These are phyloP conservation scores for Sinopyrophorus schimmeli DNA, from an alignment of 2,888 invertebrate genomes.

Conservation along the genomic window DNA sequence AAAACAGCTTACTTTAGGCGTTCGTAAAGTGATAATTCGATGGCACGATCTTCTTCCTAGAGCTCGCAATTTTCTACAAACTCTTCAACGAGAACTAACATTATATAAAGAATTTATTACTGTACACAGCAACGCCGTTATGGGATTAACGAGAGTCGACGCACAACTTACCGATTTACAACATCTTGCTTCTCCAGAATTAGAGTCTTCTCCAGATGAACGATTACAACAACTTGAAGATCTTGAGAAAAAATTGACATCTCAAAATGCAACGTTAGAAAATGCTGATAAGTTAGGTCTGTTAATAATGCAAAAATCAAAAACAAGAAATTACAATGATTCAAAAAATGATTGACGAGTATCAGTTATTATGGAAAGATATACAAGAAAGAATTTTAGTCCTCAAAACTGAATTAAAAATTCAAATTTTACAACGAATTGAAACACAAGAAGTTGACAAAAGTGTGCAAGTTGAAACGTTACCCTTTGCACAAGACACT, in stretches of 20 bases:
- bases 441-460: conserved; percentile 59
- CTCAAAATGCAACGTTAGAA: conserved; percentile 58
- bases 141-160: conserved; percentile 72
- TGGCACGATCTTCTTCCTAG: conserved; percentile 68
- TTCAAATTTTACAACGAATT: conserved; percentile 46
- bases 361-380: conserved; percentile 66
- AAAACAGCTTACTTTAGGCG: conserved; percentile 63
- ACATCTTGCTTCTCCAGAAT: conserved; percentile 59
- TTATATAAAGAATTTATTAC: conserved; percentile 70
- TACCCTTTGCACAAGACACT: conserved; percentile 75
- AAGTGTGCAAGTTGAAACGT: conserved; percentile 71
- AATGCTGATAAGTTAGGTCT: conserved; percentile 65
- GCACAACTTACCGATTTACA: conserved; percentile 71
- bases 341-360: conserved; percentile 67
- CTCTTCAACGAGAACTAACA: conserved; percentile 62
- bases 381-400: conserved; percentile 60
- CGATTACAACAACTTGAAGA: conserved; percentile 56
- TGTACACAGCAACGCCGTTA: conserved; percentile 72
- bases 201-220: conserved; percentile 55
- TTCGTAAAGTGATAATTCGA: conserved; percentile 63
- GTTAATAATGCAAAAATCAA: conserved; percentile 62
- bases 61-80: conserved; percentile 62
- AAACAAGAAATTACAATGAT: conserved; percentile 61
- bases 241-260: conserved; percentile 62
- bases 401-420: conserved; percentile 54